phyloP scores from a whole-genome alignment of 2,113 vertebrate species.

The Protobothrops flavoviridis region DNA sequence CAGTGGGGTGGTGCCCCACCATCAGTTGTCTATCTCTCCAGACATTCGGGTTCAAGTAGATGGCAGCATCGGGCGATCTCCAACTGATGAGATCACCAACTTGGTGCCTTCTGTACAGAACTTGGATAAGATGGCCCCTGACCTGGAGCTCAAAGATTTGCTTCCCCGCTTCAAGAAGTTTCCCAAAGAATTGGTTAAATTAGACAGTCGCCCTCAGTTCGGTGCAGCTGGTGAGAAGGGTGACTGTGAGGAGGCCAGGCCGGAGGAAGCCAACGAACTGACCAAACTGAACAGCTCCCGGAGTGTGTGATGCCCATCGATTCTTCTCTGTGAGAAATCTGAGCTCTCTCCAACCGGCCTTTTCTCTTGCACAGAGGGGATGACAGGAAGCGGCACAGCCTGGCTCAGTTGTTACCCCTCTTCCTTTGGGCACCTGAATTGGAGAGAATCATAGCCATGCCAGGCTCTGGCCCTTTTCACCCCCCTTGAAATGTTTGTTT shows the following conservation, averaged over 20 bases:
- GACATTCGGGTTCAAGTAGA: conserved; percentile 96
- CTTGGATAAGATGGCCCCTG: conserved; percentile 59
- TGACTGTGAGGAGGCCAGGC: conserved; percentile 66
- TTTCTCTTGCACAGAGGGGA: conserved; percentile 30
- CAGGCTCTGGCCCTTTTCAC: conserved; percentile 63
- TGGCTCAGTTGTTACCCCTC: conserved; percentile 54
- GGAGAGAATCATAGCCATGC: conserved; percentile 70
- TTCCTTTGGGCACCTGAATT: conserved; percentile 58
- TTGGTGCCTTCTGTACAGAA: conserved; percentile 80
- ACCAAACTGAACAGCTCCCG: conserved; percentile 85
- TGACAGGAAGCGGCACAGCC: not conserved
- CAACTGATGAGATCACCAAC: conserved; percentile 90
- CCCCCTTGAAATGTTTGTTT: conserved; percentile 64
- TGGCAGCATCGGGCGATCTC: conserved; percentile 97
- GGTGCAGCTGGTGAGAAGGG: conserved; percentile 61
- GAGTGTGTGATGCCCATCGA: conserved; percentile 77
- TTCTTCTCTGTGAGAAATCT: conserved; percentile 52
- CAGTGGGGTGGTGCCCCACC: conserved; percentile 80
- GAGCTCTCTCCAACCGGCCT: conserved; percentile 55
- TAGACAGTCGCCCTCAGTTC: conserved; percentile 60
- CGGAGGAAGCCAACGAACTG: conserved; percentile 78
- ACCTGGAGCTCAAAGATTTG: conserved; percentile 60
- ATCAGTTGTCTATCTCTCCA: conserved; percentile 86
- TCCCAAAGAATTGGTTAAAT: conserved; percentile 53
- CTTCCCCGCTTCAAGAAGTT: conserved; percentile 62